Base-by-base conservation (phyloP, 2,888 invertebrate genomes). In the Nephrocerus scutellatus region DNA sequence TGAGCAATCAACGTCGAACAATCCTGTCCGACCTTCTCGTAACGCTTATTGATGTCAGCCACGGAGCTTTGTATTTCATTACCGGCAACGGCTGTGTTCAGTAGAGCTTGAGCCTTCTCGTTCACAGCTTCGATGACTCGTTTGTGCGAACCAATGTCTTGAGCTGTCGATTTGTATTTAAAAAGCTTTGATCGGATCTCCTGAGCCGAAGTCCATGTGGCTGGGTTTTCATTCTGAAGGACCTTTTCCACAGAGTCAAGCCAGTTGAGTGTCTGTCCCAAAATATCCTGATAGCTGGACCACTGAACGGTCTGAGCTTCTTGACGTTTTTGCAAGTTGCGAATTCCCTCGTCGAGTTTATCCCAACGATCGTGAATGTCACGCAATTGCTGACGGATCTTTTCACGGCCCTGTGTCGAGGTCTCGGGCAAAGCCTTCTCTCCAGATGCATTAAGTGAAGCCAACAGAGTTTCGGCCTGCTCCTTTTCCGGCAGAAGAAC, bases 371-470 rank as follows among this genome's bases (percentile, higher is more conserved):
- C 86, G 53, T 89, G 77, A 12, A 88, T 75, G 18, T 77, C 73
- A 55, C 89, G 75, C 40, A 93, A 71, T 62, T 92, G 87, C 49
- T 83, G 79, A n/a, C 95, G 77, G 39, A 95, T 82, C 36, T 76
- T 78, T 64, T 96, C 95, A 45, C 95, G 77, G 1, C 95, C 95
- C 52, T 82, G 81, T 1, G 93, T 84, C 8, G 92, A 87, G 3
- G 93, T 96, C 64, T 91, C 90, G 0, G 92, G 88, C 44, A 91
- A 75, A n/a, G 95, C 77, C 62, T 84, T 82, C 59, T 96, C 95
- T 3, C 90, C 90, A 1, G 84, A 75, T 4, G 80, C 74, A 10
- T 83, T 81, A 13, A 91, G 68, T 24, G 80, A 76, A 36, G 78
- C 76, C 21, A 95, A 73, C 52, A 85, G 80, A 53, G 82, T 80